Base-by-base conservation (phyloP, 2,888 invertebrate genomes). In the Aleiodes alternator region DNA sequence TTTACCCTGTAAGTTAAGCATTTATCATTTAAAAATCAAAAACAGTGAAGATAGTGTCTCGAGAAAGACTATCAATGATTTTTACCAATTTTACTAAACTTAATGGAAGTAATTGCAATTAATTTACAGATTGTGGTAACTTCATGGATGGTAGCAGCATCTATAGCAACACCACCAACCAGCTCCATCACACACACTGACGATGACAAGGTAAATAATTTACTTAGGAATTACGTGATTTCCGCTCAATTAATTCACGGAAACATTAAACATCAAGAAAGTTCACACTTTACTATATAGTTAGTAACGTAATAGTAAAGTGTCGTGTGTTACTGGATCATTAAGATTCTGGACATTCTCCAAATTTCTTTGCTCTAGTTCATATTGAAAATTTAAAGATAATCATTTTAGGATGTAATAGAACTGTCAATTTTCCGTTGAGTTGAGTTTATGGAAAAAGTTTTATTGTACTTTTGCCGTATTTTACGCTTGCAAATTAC, bases 141-240 rank as follows among this genome's bases (percentile, higher is more conserved):
- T 77, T 83, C 87, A 75, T 81, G 61, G 69, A 53, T 87, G 82
- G 83, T 88, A 80, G 83, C 84, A 77, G 82, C 87, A 76, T 80
- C 87, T 61, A 81, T 80, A 76, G 85, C 86, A 69, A 86, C 85
- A 74, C 88, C 90, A 57, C 90, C 90, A 70, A 87, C 90, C 57
- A 90, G 89, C 80, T 89, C 89, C 78, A 85, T 89, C 51, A 88
- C 89, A 78, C 86, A 86, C 76, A 84, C 85, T 53, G 87, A 88
- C 81, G 84, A 86, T 76, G 90, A 90, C 80, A 86, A 90, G 86
- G 91, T 90, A 87, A 85, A 86, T 82, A 51, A 51, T 68, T 68
- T 12, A 68, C 43, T 11, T 48, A 64, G 48, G 11, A 64, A 64
- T 48, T 64, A 48, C 43, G 48, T 64, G 43, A 64, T 64, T 64